Percentiles rank a stretch among this genome's conserved stretches.
Conservation (phyloP, 1,140 invertebrate species). For the Tetraneura akinire region DNA sequence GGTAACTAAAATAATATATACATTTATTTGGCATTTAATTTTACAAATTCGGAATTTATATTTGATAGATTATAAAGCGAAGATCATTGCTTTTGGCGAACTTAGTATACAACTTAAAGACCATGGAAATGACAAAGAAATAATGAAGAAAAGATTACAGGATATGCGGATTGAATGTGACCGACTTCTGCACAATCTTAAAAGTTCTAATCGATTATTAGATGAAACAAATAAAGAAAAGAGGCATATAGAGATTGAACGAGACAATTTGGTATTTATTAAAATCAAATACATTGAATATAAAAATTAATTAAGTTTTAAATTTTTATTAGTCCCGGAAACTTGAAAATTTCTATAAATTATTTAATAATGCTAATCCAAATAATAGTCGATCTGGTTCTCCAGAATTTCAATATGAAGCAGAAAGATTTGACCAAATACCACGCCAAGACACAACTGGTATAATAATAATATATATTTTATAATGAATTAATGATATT, state of each 20-base stretch:
- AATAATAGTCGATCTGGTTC: constrained; percentile 11
- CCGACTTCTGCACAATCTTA: constrained; percentile 40
- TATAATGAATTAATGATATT: background rate
- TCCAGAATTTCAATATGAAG: background rate
- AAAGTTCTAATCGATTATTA: constrained; percentile 37
- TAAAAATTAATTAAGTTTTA: background rate
- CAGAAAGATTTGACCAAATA: constrained; percentile 38
- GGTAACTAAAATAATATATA: constrained; percentile 1
- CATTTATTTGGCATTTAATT: background rate
- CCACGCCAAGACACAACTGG: constrained; percentile 40
- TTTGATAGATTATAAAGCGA: constrained; percentile 38
- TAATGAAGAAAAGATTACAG: constrained; percentile 27
- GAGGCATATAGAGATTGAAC: constrained; percentile 27
- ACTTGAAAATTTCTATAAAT: constrained; percentile 17
- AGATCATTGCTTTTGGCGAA: constrained; percentile 16
- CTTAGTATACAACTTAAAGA: constrained; percentile 36
- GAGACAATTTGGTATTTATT: constrained; percentile 20
- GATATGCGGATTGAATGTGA: constrained; percentile 35
- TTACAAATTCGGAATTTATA: no score
- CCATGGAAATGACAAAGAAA: constrained; percentile 29
- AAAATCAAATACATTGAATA: background rate
- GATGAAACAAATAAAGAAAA: constrained; percentile 48
- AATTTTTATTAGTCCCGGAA: constrained; percentile 14
- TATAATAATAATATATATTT: background rate
- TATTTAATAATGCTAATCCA: constrained; percentile 31